These are phyloP conservation scores for Aphaenogaster rudis DNA, from an alignment of 1,140 invertebrate genomes.

Conservation along the genomic window DNA sequence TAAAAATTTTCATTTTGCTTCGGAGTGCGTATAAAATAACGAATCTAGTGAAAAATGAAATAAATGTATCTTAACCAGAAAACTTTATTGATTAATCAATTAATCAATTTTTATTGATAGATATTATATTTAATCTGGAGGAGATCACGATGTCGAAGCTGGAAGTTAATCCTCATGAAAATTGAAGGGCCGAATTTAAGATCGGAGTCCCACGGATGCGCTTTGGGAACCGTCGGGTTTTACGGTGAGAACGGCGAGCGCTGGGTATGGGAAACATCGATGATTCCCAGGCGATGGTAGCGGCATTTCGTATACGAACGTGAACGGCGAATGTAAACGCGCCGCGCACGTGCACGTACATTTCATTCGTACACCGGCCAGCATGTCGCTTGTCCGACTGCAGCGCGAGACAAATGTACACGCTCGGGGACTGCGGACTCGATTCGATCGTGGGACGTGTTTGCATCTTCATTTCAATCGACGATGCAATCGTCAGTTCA, in stretches of 20 bases:
- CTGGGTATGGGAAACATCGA: constrained; percentile 80
- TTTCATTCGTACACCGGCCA: constrained; percentile 1
- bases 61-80: too few species aligned
- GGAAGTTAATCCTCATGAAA: not conserved
- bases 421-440: not conserved
- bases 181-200: constrained; percentile 33
- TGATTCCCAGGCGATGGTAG: constrained; percentile 77
- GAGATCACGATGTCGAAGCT: not conserved
- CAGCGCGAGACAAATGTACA: not conserved
- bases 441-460: constrained; percentile 4
- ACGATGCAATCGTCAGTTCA: not conserved
- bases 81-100: too few species aligned
- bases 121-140: not conserved
- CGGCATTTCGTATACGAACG: constrained; percentile 53
- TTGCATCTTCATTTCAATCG: not conserved
- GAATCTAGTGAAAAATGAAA: not conserved
- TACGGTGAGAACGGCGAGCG: constrained; percentile 73
- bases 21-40: not conserved
- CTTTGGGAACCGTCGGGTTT: constrained; percentile 75
- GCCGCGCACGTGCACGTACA: constrained; percentile 44
- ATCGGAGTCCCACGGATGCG: constrained; percentile 62
- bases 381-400: constrained; percentile 1
- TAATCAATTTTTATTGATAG: not conserved
- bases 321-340: constrained; percentile 69
- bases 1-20: too few species aligned